Base-by-base conservation (phyloP, 2,797 vertebrate species). In the Sebastes hubbsi region DNA sequence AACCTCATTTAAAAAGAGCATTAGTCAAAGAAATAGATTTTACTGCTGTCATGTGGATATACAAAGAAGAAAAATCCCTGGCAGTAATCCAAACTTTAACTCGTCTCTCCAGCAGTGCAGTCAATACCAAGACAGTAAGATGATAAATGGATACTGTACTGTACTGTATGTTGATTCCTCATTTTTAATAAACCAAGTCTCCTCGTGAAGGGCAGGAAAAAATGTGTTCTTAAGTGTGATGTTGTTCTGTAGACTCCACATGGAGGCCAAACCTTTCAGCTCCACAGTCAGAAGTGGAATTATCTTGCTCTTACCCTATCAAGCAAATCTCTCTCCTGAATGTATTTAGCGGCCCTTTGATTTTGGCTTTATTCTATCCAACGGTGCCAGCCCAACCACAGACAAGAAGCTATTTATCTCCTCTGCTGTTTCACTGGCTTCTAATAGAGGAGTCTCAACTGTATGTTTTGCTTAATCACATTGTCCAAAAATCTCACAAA, bases 401-500 rank as follows among this genome's bases (percentile, higher is more conserved):
- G 55, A 14, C 29, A 11, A 59, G 16, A 58, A 66, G 27, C 52
- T 13, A 13, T 72, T 65, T 66, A 52, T 75, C 66, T 38, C 4
- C 65, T 32, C 49, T 14, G 14, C 54, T 20, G 32, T 52, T 83
- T 63, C 25, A 25, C n/a, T 58, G 63, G 13, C 38, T 61, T 74
- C 65, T 62, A 52, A 42, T 38, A 18, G 29, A 52, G 22, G 38
- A 82, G 16, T 65, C 72, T 71, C 74, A 46, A 34, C 65, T 77
- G 80, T 25, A 32, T 67, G 63, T 72, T 87, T 85, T 81, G 58
- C 69, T 60, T 66, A 65, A 78, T 86, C 64, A 62, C 61, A 29
- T 56, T 77, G 74, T 84, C 69, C 75, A 76, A 71, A 20, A 80
- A 81, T 72, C 61, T 76, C 68, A 80, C 55, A 77, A 84, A 86